Conservation (phyloP, 2,888 invertebrate species). For the Xylocampa areola region DNA sequence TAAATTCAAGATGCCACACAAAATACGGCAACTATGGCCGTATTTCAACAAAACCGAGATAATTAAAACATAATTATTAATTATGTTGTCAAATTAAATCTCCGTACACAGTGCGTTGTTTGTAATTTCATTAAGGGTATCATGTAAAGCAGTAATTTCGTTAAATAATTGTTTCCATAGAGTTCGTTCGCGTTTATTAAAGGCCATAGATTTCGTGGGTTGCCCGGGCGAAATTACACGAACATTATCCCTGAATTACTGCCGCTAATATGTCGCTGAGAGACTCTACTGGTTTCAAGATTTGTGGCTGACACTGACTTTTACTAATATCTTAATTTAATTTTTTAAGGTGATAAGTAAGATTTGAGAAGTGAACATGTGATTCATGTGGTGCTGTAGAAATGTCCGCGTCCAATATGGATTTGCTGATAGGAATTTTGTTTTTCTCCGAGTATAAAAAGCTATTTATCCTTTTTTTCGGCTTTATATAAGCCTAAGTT, state of each 20-base stretch:
- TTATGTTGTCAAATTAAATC: constrained; percentile 74
- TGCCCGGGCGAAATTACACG: constrained; percentile 82
- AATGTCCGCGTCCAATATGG: too few species aligned
- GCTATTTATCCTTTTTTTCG: too few species aligned
- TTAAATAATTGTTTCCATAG: constrained; percentile 85
- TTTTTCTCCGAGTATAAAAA: too few species aligned
- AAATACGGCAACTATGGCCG: constrained; percentile 38
- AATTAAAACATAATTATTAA: constrained; percentile 65
- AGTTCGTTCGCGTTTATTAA: constrained; percentile 86
- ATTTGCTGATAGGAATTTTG: too few species aligned
- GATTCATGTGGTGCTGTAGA: too few species aligned
- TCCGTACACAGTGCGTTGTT: constrained; percentile 67
- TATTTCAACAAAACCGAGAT: constrained; percentile 41
- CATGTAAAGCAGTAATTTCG: constrained; percentile 84
- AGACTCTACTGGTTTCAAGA: constrained; percentile 64
- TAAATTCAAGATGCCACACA: constrained; percentile 36
- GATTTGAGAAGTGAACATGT: background rate
- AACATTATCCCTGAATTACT: constrained; percentile 87
- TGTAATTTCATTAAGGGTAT: constrained; percentile 82
- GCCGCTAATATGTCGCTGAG: constrained; percentile 86
- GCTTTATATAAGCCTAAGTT: too few species aligned
- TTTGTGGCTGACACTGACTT: constrained; percentile 68
- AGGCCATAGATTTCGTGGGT: constrained; percentile 85
- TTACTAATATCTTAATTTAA: constrained; percentile 62
- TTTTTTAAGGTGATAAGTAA: constrained; percentile 37